Evolutionary conservation across 2,888 invertebrate genomes (phyloP).

Genomic region (Euzetes globulus): DNA sequence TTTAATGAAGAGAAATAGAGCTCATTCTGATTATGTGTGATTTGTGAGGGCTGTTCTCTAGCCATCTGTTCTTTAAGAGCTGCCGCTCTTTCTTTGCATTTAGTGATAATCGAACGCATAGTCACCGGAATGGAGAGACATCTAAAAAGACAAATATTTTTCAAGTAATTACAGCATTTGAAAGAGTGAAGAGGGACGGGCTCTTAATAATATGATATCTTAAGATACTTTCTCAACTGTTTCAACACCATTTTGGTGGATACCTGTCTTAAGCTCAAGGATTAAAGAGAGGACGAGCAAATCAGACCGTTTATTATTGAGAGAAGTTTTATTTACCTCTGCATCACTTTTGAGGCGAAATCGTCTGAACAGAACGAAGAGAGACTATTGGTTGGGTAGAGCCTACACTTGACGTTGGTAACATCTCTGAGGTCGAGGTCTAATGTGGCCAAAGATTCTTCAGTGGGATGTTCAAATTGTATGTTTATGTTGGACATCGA

Average conservation of each 20-base stretch:
- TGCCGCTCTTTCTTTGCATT: constrained; percentile 42
- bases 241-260: too few species aligned
- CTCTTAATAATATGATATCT: too few species aligned
- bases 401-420: constrained; percentile 66
- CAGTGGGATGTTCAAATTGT: constrained; percentile 81
- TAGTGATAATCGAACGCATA: constrained; percentile 71
- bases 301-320: too few species aligned
- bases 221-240: too few species aligned
- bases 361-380: constrained; percentile 50
- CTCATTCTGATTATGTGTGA: constrained; percentile 38
- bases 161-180: too few species aligned
- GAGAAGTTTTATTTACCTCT: too few species aligned
- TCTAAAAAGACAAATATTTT: too few species aligned
- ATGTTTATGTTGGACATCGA: constrained; percentile 83
- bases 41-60: constrained; percentile 22
- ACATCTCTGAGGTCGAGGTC: constrained; percentile 78
- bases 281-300: too few species aligned
- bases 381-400: constrained; percentile 57
- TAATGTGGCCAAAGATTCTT: constrained; percentile 84
- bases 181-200: too few species aligned
- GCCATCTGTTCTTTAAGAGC: constrained; percentile 33
- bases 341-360: constrained; percentile 58
- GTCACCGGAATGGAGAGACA: constrained; percentile 89
- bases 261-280: too few species aligned
- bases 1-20: constrained; percentile 38